phyloP scores from a whole-genome alignment of 1,140 invertebrate genomes.

The Chironomus tepperi region DNA sequence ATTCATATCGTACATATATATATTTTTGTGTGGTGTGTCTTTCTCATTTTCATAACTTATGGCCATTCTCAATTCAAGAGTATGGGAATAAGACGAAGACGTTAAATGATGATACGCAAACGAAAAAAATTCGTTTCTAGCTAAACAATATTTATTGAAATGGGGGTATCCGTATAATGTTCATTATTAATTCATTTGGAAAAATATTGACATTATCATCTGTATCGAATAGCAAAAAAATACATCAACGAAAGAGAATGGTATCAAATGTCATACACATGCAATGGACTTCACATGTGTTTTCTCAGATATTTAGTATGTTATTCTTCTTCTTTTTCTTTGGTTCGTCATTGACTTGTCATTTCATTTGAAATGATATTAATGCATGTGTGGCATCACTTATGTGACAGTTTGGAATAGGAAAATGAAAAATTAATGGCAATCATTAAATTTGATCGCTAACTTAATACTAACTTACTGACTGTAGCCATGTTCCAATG shows the following conservation, averaged over 20 bases:
- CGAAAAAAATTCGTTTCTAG: neutral
- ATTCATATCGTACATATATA: neutral
- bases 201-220: constrained; percentile 23
- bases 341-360: too few relatives aligned
- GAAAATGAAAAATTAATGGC: too few relatives aligned
- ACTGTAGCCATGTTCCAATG: too few relatives aligned
- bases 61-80: neutral
- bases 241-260: neutral
- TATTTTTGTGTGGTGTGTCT: neutral
- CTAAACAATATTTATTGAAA: constrained; percentile 3
- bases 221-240: constrained; percentile 20
- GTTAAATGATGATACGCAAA: neutral
- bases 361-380: too few relatives aligned
- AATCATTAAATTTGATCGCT: too few relatives aligned
- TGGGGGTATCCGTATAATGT: constrained; percentile 16
- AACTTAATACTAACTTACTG: too few relatives aligned
- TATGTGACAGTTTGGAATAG: too few relatives aligned
- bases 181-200: constrained; percentile 23
- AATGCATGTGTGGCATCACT: too few relatives aligned
- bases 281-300: neutral
- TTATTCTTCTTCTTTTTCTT: too few relatives aligned
- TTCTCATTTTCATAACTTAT: neutral
- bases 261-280: constrained; percentile 18
- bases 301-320: too few relatives aligned
- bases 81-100: neutral